Conservation (phyloP, 1,140 invertebrate genomes). For the Mizuhopecten yessoensis region DNA sequence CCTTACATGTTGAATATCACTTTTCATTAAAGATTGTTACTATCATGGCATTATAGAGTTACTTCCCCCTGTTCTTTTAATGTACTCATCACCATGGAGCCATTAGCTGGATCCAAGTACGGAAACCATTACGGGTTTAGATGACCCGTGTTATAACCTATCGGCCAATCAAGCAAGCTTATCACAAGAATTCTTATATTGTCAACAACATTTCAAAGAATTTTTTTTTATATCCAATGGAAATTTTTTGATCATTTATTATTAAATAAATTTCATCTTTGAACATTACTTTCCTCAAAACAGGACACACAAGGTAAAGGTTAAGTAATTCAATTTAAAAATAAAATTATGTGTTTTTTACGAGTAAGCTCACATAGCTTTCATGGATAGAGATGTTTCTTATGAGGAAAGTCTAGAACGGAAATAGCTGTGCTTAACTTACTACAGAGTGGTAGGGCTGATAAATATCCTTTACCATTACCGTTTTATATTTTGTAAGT, state of each 20-base stretch:
- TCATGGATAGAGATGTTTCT: not conserved
- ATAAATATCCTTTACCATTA: constrained; percentile 29
- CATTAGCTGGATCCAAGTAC: not conserved
- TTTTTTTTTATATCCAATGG: not conserved
- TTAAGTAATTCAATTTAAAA: not conserved
- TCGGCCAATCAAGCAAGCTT: not conserved
- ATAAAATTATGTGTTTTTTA: not conserved
- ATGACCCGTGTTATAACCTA: not conserved
- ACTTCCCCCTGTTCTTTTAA: not conserved
- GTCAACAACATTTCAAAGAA: not conserved
- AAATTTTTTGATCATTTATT: not conserved
- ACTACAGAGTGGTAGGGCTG: not conserved
- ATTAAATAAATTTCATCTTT: not conserved
- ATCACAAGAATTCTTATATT: not conserved
- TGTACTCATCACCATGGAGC: not conserved
- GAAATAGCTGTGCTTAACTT: constrained; percentile 12
- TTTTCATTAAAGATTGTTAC: not conserved
- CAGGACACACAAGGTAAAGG: too few species aligned
- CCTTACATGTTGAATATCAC: too few species aligned
- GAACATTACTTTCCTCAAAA: too few species aligned
- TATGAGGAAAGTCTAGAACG: not conserved
- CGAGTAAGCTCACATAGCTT: not conserved
- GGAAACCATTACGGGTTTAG: not conserved
- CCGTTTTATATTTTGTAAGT: not conserved
- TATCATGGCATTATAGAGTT: not conserved